phyloP scores from a whole-genome alignment of 2,113 vertebrate species.

The Dromiciops gliroides region DNA sequence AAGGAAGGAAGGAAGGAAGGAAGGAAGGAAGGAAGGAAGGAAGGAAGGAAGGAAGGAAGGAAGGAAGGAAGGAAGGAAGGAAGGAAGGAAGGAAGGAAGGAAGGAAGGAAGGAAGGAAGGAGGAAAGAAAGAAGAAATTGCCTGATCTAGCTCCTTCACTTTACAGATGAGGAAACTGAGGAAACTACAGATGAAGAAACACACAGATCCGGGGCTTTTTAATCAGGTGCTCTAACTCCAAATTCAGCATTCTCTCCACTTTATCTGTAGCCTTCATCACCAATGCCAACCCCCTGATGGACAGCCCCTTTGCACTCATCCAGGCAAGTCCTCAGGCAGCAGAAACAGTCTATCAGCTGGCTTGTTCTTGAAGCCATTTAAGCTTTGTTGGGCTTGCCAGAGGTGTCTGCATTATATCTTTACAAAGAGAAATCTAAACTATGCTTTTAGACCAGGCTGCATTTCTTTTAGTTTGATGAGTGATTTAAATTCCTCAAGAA shows the following conservation, averaged over 20 bases:
- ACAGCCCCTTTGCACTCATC: not conserved
- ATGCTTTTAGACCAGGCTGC: not conserved
- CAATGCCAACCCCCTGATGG: not conserved
- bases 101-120: too few relatives aligned
- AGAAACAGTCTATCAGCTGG: not conserved
- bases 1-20: too few relatives aligned
- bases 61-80: too few relatives aligned
- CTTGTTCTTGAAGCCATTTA: not conserved
- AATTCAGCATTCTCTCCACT: not conserved
- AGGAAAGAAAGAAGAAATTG: too few relatives aligned
- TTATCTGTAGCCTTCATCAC: not conserved
- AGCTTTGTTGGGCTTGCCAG: not conserved
- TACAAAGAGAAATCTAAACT: not conserved
- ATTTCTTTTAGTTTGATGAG: not conserved
- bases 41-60: too few relatives aligned
- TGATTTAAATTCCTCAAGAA: slow-evolving; percentile 22
- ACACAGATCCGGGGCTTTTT: not conserved
- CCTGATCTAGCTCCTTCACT: not conserved
- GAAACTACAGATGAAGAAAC: not conserved
- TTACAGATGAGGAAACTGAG: not conserved
- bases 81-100: too few relatives aligned
- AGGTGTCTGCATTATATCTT: not conserved
- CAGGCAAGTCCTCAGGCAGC: not conserved
- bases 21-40: too few relatives aligned
- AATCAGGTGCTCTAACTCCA: not conserved